phyloP scores from a whole-genome alignment of 2,888 invertebrate species.

The Eilema caniola region DNA sequence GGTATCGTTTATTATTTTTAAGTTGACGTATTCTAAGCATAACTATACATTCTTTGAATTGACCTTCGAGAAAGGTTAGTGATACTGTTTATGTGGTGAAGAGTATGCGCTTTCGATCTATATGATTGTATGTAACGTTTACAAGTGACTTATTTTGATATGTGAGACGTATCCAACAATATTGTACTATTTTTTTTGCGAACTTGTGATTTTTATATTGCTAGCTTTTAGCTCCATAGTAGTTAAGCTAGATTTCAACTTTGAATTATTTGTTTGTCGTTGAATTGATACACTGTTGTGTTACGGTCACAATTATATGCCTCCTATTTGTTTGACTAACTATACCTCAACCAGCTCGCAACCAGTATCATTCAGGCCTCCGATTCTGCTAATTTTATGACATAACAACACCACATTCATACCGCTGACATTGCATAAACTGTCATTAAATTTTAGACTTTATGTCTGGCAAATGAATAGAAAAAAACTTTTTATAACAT shows the following conservation, averaged over 20 bases:
- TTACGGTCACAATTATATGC: constrained; percentile 73
- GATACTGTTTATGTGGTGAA: constrained; percentile 82
- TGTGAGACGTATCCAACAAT: constrained; percentile 72
- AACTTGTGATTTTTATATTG: constrained; percentile 83
- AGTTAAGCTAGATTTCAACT: constrained; percentile 80
- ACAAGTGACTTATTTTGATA: constrained; percentile 71
- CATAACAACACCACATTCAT: too few species aligned
- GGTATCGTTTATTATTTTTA: constrained; percentile 74
- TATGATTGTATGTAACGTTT: constrained; percentile 70
- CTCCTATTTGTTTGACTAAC: constrained; percentile 41
- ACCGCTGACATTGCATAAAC: too few species aligned
- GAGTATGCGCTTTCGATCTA: constrained; percentile 74
- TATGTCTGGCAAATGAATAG: too few species aligned
- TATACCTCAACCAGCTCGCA: constrained; percentile 32
- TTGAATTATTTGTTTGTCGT: constrained; percentile 77
- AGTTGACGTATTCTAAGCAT: constrained; percentile 83
- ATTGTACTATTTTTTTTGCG: constrained; percentile 63
- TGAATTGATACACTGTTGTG: constrained; percentile 60
- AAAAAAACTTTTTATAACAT: too few species aligned
- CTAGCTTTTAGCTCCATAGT: constrained; percentile 82
- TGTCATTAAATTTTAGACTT: too few species aligned
- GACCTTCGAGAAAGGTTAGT: constrained; percentile 87
- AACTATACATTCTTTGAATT: constrained; percentile 86
- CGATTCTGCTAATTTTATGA: too few species aligned
- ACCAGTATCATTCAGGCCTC: constrained; percentile 21